Conservation (phyloP, 2,888 invertebrate species). For the Argyra leucocephala region DNA sequence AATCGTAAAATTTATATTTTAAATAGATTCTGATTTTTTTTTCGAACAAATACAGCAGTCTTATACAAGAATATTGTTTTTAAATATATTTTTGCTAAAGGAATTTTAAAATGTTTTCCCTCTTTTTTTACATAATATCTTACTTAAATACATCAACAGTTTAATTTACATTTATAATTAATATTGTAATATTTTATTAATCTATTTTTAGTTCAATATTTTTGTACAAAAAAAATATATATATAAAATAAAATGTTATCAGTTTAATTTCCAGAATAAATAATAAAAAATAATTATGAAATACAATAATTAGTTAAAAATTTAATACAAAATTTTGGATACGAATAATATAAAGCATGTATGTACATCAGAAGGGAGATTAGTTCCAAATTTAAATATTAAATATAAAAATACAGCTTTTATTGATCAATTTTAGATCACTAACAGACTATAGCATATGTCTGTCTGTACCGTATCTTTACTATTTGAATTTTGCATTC, state of each 20-base stretch:
- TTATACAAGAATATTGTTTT: slow-evolving; percentile 40
- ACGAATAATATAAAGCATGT: too few relatives aligned
- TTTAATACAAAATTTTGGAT: too few relatives aligned
- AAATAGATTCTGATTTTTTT: slow-evolving; percentile 24
- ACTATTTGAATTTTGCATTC: too few relatives aligned
- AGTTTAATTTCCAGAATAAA: too few relatives aligned
- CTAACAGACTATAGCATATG: too few relatives aligned
- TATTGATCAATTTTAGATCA: too few relatives aligned
- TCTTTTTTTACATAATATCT: slow-evolving; percentile 26
- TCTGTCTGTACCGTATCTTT: too few relatives aligned
- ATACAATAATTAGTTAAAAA: too few relatives aligned
- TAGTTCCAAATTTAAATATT: too few relatives aligned
- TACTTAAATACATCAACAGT: slow-evolving; percentile 19
- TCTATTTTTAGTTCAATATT: background rate
- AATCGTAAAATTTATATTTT: background rate
- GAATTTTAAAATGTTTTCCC: slow-evolving; percentile 20
- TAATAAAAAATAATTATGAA: too few relatives aligned
- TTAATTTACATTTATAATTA: slow-evolving; percentile 15
- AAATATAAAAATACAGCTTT: too few relatives aligned
- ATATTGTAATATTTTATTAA: slow-evolving; percentile 17
- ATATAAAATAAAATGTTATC: background rate
- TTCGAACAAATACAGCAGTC: slow-evolving; percentile 44
- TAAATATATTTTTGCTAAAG: background rate
- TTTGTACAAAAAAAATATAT: background rate
- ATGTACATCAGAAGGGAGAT: too few relatives aligned